phyloP scores from a whole-genome alignment of 2,888 invertebrate species.

The Heterodera filipjevi region DNA sequence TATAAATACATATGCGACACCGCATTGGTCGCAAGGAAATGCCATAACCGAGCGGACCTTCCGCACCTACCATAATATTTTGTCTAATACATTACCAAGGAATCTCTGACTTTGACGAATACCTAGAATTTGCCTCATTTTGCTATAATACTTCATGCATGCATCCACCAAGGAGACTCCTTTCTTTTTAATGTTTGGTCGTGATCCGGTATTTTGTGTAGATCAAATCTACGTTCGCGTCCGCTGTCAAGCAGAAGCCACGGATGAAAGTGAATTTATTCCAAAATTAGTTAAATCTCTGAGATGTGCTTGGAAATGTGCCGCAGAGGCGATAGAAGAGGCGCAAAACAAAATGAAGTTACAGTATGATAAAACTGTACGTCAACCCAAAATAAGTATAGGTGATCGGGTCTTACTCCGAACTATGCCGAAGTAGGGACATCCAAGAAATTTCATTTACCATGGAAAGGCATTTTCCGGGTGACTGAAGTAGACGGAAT shows the following conservation, averaged over 20 bases:
- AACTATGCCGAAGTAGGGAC: not conserved
- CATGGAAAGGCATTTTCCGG: conserved; percentile 16
- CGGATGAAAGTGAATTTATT: conserved; percentile 15
- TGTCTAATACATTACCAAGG: conserved; percentile 29
- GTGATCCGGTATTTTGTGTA: conserved; percentile 35
- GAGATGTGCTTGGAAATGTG: conserved; percentile 29
- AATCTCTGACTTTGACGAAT: conserved; percentile 31
- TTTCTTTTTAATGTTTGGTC: conserved; percentile 37
- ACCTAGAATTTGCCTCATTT: conserved; percentile 22
- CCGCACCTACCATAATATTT: conserved; percentile 33
- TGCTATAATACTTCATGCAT: conserved; percentile 41
- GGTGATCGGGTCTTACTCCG: conserved; percentile 24
- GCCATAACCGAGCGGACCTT: conserved; percentile 50
- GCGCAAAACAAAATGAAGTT: not conserved
- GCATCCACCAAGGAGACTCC: conserved; percentile 37
- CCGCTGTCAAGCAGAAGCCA: not conserved
- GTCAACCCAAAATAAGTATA: not conserved
- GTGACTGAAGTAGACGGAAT: not conserved
- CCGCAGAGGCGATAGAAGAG: not conserved
- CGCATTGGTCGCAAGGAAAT: conserved; percentile 46
- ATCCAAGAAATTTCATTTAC: conserved; percentile 22
- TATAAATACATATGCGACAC: too few species aligned
- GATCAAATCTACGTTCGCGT: conserved; percentile 29
- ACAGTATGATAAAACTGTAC: conserved; percentile 29
- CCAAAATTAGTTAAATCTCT: conserved; percentile 6